Conservation (phyloP, 2,113 vertebrate species). For the Dryoscopus gambensis region DNA sequence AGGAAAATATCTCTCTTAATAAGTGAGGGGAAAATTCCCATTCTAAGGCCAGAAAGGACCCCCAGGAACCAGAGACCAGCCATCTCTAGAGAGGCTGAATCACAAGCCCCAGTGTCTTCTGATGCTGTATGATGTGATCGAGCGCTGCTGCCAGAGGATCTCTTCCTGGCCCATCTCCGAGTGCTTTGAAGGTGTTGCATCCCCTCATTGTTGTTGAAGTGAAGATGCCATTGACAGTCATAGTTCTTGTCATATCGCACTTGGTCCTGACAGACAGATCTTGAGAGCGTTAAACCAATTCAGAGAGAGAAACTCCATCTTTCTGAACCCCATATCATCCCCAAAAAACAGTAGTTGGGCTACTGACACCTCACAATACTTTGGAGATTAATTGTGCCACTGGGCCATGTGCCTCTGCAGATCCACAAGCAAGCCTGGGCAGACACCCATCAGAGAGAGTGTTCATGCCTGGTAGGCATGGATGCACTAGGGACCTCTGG, state of each 20-base stretch:
- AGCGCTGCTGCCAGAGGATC: not conserved
- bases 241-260: not conserved
- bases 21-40: not conserved
- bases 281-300: not conserved
- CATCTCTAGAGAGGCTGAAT: not conserved
- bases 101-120: not conserved
- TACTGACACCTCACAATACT: not conserved
- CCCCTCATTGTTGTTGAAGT: not conserved
- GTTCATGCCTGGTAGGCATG: not conserved
- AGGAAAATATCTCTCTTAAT: not conserved
- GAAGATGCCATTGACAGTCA: not conserved
- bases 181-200: not conserved
- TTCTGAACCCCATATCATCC: not conserved
- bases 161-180: rapidly evolving
- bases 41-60: not conserved
- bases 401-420: not conserved
- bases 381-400: not conserved
- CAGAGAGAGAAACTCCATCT: not conserved
- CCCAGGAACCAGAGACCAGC: not conserved
- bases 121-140: not conserved
- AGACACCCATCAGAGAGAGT: not conserved
- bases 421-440: not conserved
- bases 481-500: not conserved
- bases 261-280: not conserved
- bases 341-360: not conserved